Evolutionary conservation across 2,888 invertebrate species (phyloP).

Genomic region (Yponomeuta cagnagella): DNA sequence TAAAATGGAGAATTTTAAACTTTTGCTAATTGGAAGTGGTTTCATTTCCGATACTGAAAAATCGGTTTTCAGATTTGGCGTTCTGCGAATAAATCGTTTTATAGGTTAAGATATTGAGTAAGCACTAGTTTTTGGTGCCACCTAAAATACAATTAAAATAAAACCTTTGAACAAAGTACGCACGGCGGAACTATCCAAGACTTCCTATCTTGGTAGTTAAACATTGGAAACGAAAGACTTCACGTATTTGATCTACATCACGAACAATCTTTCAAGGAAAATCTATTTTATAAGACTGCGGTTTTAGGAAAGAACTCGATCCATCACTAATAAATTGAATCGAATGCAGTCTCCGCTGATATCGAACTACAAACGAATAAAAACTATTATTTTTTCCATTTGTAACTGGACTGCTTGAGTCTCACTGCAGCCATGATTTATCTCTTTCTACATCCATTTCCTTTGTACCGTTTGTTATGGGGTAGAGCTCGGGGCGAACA

Average conservation of each 20-base stretch:
- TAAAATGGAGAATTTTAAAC: too few relatives aligned
- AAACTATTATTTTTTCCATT: slow-evolving; percentile 12
- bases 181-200: neutral
- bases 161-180: too few relatives aligned
- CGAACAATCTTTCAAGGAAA: neutral
- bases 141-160: too few relatives aligned
- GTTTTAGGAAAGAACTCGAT: neutral
- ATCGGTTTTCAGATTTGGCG: too few relatives aligned
- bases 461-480: slow-evolving; percentile 51
- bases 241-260: neutral
- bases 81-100: too few relatives aligned
- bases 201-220: neutral
- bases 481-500: slow-evolving; percentile 41
- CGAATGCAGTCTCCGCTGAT: neutral
- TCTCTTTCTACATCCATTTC: slow-evolving; percentile 49
- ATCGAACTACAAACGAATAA: neutral
- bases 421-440: slow-evolving; percentile 40
- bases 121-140: too few relatives aligned
- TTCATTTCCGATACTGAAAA: too few relatives aligned
- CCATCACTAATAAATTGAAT: neutral
- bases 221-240: neutral
- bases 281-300: neutral
- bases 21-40: too few relatives aligned
- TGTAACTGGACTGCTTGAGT: slow-evolving; percentile 16
- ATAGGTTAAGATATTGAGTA: too few relatives aligned